These are phyloP conservation scores for Rhinophrynus dorsalis DNA, from an alignment of 2,797 vertebrate species.

Conservation along the genomic window DNA sequence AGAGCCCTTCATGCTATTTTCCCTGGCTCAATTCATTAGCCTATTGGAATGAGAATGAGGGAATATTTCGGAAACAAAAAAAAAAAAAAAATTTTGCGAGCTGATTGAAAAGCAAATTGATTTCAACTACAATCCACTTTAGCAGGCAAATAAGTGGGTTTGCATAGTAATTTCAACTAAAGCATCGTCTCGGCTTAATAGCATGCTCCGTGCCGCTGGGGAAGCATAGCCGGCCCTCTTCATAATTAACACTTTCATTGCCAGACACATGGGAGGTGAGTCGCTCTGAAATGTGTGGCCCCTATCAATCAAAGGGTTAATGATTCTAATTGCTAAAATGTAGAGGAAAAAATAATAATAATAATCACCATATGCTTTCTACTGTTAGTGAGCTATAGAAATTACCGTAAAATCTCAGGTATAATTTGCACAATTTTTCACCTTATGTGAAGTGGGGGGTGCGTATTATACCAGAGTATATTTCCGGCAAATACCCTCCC, in stretches of 20 bases:
- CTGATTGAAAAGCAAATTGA: conserved; percentile 44
- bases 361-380: too few relatives aligned
- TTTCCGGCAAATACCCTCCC: too few relatives aligned
- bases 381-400: too few relatives aligned
- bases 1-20: not conserved
- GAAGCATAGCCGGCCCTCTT: not conserved
- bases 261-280: too few relatives aligned
- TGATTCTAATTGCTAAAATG: too few relatives aligned
- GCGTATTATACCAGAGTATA: too few relatives aligned
- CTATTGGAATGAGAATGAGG: not conserved
- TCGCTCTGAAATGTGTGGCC: too few relatives aligned
- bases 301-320: too few relatives aligned
- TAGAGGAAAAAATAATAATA: too few relatives aligned
- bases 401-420: too few relatives aligned
- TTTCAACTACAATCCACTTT: conserved; percentile 34
- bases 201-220: not conserved
- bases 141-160: conserved; percentile 21
- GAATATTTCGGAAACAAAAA: conserved; percentile 17
- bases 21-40: conserved; percentile 3
- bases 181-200: conserved; percentile 26
- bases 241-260: not conserved
- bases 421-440: too few relatives aligned
- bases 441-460: too few relatives aligned
- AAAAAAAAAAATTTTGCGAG: not conserved
- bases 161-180: conserved; percentile 25